A percentile compares a stretch with the other conserved stretches of the same genome.
Conservation (phyloP, 2,888 invertebrate species). For the Pycnomerus fuliginosus region DNA sequence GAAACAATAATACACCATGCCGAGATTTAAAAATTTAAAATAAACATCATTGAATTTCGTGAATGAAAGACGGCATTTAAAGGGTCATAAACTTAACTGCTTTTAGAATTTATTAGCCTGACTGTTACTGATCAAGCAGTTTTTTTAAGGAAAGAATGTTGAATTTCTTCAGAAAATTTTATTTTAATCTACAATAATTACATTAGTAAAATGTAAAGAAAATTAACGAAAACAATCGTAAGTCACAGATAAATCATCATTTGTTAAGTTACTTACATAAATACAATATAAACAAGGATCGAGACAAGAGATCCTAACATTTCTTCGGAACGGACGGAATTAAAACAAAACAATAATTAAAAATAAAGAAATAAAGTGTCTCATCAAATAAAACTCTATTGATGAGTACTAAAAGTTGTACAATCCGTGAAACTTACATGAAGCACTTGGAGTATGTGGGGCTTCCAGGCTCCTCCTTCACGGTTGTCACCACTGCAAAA, state of each 20-base stretch:
- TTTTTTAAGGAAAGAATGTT: too few relatives aligned
- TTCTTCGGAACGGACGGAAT: constrained; percentile 44
- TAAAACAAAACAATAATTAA: constrained; percentile 36
- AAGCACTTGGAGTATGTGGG: constrained; percentile 36
- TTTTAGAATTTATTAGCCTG: too few relatives aligned
- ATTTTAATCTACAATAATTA: constrained; percentile 16
- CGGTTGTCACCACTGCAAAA: constrained; percentile 48
- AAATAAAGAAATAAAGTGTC: constrained; percentile 4
- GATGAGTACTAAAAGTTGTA: too few relatives aligned
- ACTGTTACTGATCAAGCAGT: too few relatives aligned
- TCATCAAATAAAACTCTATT: too few relatives aligned
- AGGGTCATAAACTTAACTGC: too few relatives aligned
- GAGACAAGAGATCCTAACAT: constrained; percentile 19
- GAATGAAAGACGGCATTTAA: too few relatives aligned
- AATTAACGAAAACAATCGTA: constrained; percentile 20
- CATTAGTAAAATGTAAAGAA: constrained; percentile 21
- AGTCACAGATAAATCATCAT: constrained; percentile 19
- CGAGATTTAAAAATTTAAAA: too few relatives aligned
- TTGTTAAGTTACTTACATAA: constrained; percentile 45
- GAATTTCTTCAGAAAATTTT: constrained; percentile 17
- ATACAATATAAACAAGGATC: constrained; percentile 44
- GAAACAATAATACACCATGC: too few relatives aligned
- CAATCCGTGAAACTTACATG: constrained; percentile 28
- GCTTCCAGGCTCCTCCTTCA: constrained; percentile 37
- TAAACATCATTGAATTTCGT: too few relatives aligned